phyloP scores from a whole-genome alignment of 2,797 vertebrate genomes.

The Smutsia temminckii region DNA sequence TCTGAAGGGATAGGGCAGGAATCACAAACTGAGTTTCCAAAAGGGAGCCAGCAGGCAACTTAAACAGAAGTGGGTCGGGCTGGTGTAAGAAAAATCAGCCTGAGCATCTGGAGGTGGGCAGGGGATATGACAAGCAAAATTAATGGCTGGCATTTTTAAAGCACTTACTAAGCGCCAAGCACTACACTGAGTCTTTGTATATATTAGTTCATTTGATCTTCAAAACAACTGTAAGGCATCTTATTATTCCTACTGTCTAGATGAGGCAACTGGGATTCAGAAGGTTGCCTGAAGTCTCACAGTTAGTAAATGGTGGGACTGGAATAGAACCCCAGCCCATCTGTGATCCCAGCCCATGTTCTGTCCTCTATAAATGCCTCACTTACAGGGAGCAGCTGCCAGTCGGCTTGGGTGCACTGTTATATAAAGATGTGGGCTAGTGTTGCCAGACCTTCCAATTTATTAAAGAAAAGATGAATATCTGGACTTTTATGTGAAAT shows the following conservation, averaged over 20 bases:
- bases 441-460: not conserved
- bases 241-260: not conserved
- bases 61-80: not conserved
- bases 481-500: not conserved
- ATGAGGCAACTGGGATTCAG: not conserved
- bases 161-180: not conserved
- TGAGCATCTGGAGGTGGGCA: not conserved
- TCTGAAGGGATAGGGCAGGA: not conserved
- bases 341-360: not conserved
- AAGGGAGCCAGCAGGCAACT: not conserved
- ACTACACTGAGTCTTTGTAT: not conserved
- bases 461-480: constrained; percentile 2
- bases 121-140: not conserved
- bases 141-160: not conserved
- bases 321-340: not conserved
- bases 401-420: not conserved
- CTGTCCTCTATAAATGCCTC: not conserved
- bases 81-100: not conserved
- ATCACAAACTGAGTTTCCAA: not conserved
- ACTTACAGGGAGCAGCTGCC: not conserved
- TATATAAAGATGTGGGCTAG: not conserved
- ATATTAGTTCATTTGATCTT: not conserved
- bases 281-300: not conserved
- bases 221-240: not conserved
- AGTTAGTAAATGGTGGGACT: not conserved